Evolutionary conservation across 2,113 vertebrate species (phyloP), one percentile per base, ranked within the genome.

Genomic region (Plectropomus leopardus): DNA sequence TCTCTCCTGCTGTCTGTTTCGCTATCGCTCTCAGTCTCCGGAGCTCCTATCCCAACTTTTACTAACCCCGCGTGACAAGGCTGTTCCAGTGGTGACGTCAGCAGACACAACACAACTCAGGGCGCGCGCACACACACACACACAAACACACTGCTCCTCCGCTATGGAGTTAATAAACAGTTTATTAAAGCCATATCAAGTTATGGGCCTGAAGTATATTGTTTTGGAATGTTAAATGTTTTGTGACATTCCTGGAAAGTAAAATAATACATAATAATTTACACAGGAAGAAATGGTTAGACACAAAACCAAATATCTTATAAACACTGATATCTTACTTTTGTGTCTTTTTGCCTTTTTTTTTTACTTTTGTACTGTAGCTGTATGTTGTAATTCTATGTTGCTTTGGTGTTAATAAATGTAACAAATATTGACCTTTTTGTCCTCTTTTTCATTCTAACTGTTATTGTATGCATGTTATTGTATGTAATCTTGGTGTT

Each of bases 11-110:
- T 23, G 65, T 79, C 72, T 54, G 7, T 68, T 21, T 59, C 16
- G 67, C 30, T 74, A 13, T 77, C 69, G 77, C 81, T 82, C 86
- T 86, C 36, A 40, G 36, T 40, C 86, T 65, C 86, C 58, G 89
- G 84, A 90, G 92, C 82, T 92, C 80, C 92, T 81, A 90, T 96
- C 94, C 95, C 94, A 96, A 95, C 95, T 96, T 96, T 95, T 95
- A 95, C 95, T 94, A 93, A 94, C 92, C 92, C 94, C 94, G 93
- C 95, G 94, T 95, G 94, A 95, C 95, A 94, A 94, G 94, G 94
- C 94, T 94, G 93, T 91, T 95, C 94, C 94, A 92, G 87, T 7
- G 68, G 67, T 95, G 95, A 95, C 95, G 95, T 95, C 93, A 95
- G 90, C 85, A 91, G 86, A 93, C 88, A 89, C 91, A 94, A 90